These are phyloP conservation scores for Gambusia holbrooki DNA, from an alignment of 2,113 vertebrate species.

Conservation along the genomic window DNA sequence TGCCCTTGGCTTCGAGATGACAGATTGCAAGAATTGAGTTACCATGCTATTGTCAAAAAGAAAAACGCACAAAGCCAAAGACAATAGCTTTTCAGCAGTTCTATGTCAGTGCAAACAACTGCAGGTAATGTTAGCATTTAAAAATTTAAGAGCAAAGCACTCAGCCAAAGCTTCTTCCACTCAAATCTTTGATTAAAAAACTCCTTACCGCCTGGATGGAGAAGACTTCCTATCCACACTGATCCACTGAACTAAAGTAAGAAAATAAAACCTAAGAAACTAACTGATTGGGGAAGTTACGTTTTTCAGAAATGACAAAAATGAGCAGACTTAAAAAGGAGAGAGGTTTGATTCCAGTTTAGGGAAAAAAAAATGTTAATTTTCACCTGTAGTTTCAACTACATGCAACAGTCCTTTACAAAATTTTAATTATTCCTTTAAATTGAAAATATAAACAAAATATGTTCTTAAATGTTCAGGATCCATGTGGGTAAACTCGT, in stretches of 20 bases:
- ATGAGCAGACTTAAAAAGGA: not conserved
- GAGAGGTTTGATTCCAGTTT: too few relatives aligned
- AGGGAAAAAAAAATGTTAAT: too few relatives aligned
- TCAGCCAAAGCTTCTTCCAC: not conserved
- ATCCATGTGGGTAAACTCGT: too few relatives aligned
- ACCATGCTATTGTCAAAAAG: not conserved
- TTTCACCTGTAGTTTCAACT: too few relatives aligned
- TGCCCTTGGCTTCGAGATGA: not conserved
- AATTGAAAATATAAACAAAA: too few relatives aligned
- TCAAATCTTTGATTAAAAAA: not conserved
- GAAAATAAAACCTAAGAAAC: not conserved
- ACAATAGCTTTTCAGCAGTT: not conserved
- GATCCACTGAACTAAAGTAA: not conserved
- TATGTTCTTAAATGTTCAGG: too few relatives aligned
- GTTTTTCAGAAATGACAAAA: not conserved
- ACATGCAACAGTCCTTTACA: too few relatives aligned
- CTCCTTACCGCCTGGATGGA: too few relatives aligned
- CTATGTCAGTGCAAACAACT: not conserved
- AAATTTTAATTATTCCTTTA: too few relatives aligned
- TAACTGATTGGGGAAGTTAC: not conserved
- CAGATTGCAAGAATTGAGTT: not conserved
- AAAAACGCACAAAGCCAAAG: not conserved
- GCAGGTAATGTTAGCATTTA: not conserved
- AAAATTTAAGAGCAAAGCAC: not conserved
- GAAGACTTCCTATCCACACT: not conserved